Evolutionary conservation across 2,797 vertebrate genomes (phyloP), one percentile per base, ranked within the genome.

Genomic region (Xiphophorus birchmanni): DNA sequence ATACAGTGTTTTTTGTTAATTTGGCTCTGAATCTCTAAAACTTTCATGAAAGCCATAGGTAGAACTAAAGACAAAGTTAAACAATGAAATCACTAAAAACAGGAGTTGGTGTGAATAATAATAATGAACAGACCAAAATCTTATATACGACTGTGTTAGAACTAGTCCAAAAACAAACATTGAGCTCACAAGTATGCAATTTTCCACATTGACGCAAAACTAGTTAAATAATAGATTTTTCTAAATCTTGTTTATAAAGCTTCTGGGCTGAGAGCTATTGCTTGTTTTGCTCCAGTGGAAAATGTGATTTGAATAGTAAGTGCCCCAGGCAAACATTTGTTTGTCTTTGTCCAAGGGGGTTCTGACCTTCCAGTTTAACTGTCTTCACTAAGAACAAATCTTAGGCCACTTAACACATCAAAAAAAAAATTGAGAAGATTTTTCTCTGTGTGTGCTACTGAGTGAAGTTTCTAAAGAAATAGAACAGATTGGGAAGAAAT

Each of bases 271-370:
- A 52, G n/a, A 75, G 5, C 47, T 44, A 17, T 17, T 44, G 73
- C 35, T 79, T 63, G 77, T 73, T 78, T 75, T 79, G 37, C 54
- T 83, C n/a, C 29, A 12, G 37, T 60, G 13, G n/a, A 37, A 44
- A 23, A 44, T 26, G 6, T 79, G 37, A 4, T 15, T 52, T 35
- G 77, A 83, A 83, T 82, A 44, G 3, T 82, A 82, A 79, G 65
- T 69, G 37, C 2, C 40, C 10, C 10, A 40, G 69, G 32, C 11
- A 52, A 73, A 26, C 12, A 26, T 35, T 58, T 78, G 11, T 17
- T 11, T 21, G 40, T 37, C 29, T 40, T 37, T 79, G n/a, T 74
- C 40, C 26, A 48, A 65, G 40, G 7, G 73, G 35, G 10, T 50
- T 74, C 35, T 71, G 21, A 18, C 56, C 1, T 15, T 37, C n/a